Base-by-base conservation (phyloP, 1,140 invertebrate species). In the Venturia canescens region DNA sequence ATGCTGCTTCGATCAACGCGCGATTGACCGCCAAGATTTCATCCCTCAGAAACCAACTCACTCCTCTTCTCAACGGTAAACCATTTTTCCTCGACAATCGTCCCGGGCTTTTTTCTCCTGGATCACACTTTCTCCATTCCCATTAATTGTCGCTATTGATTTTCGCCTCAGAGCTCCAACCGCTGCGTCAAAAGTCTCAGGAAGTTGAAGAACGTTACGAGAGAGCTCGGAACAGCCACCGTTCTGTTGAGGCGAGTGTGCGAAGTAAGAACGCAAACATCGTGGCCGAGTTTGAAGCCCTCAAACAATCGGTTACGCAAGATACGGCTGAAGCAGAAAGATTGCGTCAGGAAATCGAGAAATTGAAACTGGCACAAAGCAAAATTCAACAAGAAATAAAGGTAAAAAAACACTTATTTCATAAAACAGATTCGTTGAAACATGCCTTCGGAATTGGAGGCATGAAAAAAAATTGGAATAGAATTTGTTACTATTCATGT, bases 51-150 rank as follows among this genome's bases (percentile, higher is more conserved):
- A 90, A 91, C 16, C 91, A 93, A 82, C 85, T 96, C 21, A 93
- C 94, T 4, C 94, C 95, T 5, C 86, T 96, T 1, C 93, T 96
- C 63, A 94, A 94, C 90, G 93, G 93, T 92, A 88, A 72, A 44
- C 81, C 18, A n/a, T 67, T 57, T n/a, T 53, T 84, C 34, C 67
- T 71, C 29, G 31, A 3, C 7, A 3, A 3, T 7, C 3, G 7
- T 34, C 7, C 31, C 31, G 7, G 3, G 3, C 31, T 7, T 34
- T 34, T 7, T 34, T 34, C 31, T 34, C 7, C 3, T 34, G 3
- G 3, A 3, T 78, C 70, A 82, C 7, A 4, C 2, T 80, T 69
- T 82, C 76, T 72, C 81, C 74, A 77, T 79, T 70, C 72, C 66
- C 81, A 60, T 23, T 80, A 29, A 23, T 80, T 70, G 15, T 48